Conservation (phyloP, 1,140 invertebrate genomes). For the Conus ventricosus region DNA sequence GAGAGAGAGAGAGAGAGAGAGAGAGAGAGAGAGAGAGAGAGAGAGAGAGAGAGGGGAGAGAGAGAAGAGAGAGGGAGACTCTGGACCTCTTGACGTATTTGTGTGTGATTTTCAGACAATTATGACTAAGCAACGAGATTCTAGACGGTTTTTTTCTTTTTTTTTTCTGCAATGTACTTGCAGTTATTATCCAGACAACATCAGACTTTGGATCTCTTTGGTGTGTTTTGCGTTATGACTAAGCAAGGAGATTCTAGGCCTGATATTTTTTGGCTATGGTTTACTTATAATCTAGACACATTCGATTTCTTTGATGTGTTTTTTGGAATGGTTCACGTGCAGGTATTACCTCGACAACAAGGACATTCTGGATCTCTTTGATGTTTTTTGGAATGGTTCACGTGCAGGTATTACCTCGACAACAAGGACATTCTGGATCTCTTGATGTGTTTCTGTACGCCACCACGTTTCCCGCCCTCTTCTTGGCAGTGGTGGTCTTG, state of each 20-base stretch:
- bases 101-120: neutral
- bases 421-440: slow-evolving; percentile 28
- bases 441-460: slow-evolving; percentile 25
- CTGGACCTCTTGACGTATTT: slow-evolving; percentile 24
- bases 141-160: neutral
- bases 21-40: no score
- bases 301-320: neutral
- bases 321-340: neutral
- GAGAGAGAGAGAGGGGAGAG: no score
- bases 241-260: no score
- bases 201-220: neutral
- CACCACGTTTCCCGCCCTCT: slow-evolving; percentile 6
- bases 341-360: neutral
- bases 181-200: neutral
- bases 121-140: no score
- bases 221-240: no score
- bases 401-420: slow-evolving; percentile 2
- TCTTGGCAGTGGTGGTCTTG: neutral
- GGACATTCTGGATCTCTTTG: neutral
- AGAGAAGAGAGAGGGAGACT: neutral
- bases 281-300: neutral
- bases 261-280: no score
- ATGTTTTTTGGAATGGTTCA: neutral
- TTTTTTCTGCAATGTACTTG: neutral
- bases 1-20: no score